Percentiles rank a stretch among this genome's conserved stretches.
Conservation (phyloP, 1,140 invertebrate species). For the Pseudomyrmex sp. region DNA sequence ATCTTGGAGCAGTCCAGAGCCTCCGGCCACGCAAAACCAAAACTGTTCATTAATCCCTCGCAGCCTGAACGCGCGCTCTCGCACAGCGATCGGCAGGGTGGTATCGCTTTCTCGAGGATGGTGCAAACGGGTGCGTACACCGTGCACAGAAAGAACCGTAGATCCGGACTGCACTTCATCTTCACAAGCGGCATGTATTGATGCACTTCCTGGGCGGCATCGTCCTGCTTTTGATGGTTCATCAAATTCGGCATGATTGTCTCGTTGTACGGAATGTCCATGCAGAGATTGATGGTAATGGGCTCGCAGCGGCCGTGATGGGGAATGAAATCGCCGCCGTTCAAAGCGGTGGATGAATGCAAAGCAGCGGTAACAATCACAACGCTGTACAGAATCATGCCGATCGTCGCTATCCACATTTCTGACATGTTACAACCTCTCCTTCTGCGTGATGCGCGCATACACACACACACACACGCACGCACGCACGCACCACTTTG, state of each 20-base stretch:
- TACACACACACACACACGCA: no score
- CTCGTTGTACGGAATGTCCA: slow-evolving; percentile 96
- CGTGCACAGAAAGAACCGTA: slow-evolving; percentile 98
- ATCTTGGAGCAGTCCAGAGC: slow-evolving; percentile 96
- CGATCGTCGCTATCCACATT: slow-evolving; percentile 57
- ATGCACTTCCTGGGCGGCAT: slow-evolving; percentile 96
- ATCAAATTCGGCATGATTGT: slow-evolving; percentile 98
- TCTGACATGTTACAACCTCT: neutral
- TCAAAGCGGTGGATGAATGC: slow-evolving; percentile 56
- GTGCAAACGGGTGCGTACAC: slow-evolving; percentile 98
- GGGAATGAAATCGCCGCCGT: slow-evolving; percentile 85
- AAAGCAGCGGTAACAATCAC: slow-evolving; percentile 46
- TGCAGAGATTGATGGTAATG: slow-evolving; percentile 96
- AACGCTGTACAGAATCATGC: slow-evolving; percentile 23
- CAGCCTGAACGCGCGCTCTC: slow-evolving; percentile 95
- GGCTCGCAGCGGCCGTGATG: slow-evolving; percentile 95
- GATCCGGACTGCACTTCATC: slow-evolving; percentile 96
- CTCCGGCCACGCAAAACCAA: slow-evolving; percentile 98
- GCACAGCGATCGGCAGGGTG: slow-evolving; percentile 96
- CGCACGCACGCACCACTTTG: no score
- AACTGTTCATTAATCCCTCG: slow-evolving; percentile 96
- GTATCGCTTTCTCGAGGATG: slow-evolving; percentile 94
- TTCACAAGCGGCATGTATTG: slow-evolving; percentile 98
- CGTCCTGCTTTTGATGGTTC: slow-evolving; percentile 97
- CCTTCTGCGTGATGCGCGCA: no score